phyloP scores from a whole-genome alignment of 2,113 vertebrate genomes.

The Podarcis raffonei region DNA sequence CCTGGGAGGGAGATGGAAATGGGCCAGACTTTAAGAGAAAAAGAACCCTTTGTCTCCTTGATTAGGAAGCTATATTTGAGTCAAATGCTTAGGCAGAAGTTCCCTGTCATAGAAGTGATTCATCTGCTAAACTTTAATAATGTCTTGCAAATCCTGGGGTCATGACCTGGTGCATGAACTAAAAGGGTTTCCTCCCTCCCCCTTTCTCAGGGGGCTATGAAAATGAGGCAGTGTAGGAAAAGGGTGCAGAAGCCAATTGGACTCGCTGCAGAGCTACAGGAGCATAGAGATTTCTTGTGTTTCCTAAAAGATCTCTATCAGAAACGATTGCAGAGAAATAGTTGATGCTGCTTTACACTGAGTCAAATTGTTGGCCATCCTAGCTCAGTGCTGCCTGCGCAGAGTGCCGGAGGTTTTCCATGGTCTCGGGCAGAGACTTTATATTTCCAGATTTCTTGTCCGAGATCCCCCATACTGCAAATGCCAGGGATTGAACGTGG shows the following conservation, averaged over 20 bases:
- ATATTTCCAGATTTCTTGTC: too few relatives aligned
- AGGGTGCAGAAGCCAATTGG: conserved; percentile 61
- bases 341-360: background rate
- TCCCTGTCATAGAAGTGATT: conserved; percentile 67
- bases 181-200: conserved; percentile 39
- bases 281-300: background rate
- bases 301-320: conserved; percentile 28
- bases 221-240: conserved; percentile 65
- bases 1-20: conserved; percentile 65
- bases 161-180: conserved; percentile 59
- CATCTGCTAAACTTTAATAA: conserved; percentile 72
- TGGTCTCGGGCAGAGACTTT: background rate
- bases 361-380: background rate
- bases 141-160: conserved; percentile 65
- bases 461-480: background rate
- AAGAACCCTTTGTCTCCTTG: conserved; percentile 61
- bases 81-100: conserved; percentile 63
- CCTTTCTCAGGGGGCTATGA: conserved; percentile 42
- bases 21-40: conserved; percentile 66
- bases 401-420: background rate
- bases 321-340: conserved; percentile 37
- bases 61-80: conserved; percentile 59
- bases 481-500: background rate
- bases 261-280: conserved; percentile 60
- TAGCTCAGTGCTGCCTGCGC: background rate